Base-by-base conservation (phyloP, 2,888 invertebrate genomes). In the Dynastes hyllus region DNA sequence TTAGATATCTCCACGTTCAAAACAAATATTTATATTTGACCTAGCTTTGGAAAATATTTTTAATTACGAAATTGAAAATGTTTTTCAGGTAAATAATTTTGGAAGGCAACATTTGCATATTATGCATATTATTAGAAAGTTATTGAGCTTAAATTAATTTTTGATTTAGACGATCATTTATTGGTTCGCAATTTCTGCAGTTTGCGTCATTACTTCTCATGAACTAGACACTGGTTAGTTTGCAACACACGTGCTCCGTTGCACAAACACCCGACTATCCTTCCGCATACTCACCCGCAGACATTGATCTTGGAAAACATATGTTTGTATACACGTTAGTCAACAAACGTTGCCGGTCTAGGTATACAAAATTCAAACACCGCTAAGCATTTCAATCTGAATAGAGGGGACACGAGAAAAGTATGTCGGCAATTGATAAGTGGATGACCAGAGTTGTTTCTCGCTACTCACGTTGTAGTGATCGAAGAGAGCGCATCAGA, bases 371-470 rank as follows among this genome's bases (percentile, higher is more conserved):
- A 69, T 65, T 65, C 37, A 66, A 55, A 77, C 61, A 40, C 40
- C 53, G 40, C 55, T 55, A 27, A 75, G n/a, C 69, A 69, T 77
- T 77, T 65, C 61, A 65, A 67, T 77, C 58, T 50, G 4, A 29
- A 45, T 77, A 69, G 77, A 77, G 77, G 77, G 73, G 66, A 63
- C 55, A 50, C 73, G 40, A 67, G 78, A 78, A 78, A 88, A 88
- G 88, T 88, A 81, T 88, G 88, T 86, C 88, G 87, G 82, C 85
- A 86, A 87, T 85, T 87, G 87, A 87, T 87, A 88, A 87, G 85
- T 85, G 81, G 84, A 84, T 83, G 83, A 84, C 81, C 81, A 83
- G 79, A 81, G 78, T 81, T 81, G 80, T 79, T 82, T 82, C 84
- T 85, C 84, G 82, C 84, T 86, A 86, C 86, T 88, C 87, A 85